Percentiles rank a stretch among this genome's conserved stretches.
These are phyloP conservation scores for Volucella inanis DNA, from an alignment of 2,888 invertebrate genomes.

Conservation along the genomic window DNA sequence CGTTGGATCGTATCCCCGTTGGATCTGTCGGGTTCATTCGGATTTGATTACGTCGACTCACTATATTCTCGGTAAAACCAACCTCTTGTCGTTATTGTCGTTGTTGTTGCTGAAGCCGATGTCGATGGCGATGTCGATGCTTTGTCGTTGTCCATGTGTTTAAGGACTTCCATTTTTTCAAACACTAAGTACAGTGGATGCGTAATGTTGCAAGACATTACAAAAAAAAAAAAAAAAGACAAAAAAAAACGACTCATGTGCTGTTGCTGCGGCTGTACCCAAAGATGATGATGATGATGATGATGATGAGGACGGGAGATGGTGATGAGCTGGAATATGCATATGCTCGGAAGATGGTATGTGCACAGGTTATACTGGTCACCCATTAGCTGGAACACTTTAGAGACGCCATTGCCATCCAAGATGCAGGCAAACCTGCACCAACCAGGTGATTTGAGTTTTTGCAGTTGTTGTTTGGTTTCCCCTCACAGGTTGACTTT, in stretches of 20 bases:
- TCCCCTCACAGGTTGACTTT: conserved; percentile 13
- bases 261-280: conserved; percentile 4
- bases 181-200: conserved; percentile 64
- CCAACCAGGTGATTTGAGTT: conserved; percentile 65
- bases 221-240: conserved; percentile 57
- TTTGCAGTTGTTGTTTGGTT: conserved; percentile 26
- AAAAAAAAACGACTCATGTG: conserved; percentile 50
- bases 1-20: background rate
- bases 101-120: background rate
- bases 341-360: conserved; percentile 38
- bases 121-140: too few relatives aligned
- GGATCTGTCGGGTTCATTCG: conserved; percentile 47
- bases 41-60: conserved; percentile 61
- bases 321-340: conserved; percentile 68
- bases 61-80: conserved; percentile 38
- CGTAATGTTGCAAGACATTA: conserved; percentile 69
- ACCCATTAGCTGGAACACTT: conserved; percentile 74
- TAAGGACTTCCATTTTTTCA: conserved; percentile 71
- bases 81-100: conserved; percentile 37
- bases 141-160: background rate
- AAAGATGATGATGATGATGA: conserved; percentile 40
- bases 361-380: conserved; percentile 71
- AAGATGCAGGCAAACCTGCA: conserved; percentile 41
- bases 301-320: conserved; percentile 48
- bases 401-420: conserved; percentile 60